These are phyloP conservation scores for Encarsia formosa DNA, from an alignment of 2,888 invertebrate species.

Conservation along the genomic window DNA sequence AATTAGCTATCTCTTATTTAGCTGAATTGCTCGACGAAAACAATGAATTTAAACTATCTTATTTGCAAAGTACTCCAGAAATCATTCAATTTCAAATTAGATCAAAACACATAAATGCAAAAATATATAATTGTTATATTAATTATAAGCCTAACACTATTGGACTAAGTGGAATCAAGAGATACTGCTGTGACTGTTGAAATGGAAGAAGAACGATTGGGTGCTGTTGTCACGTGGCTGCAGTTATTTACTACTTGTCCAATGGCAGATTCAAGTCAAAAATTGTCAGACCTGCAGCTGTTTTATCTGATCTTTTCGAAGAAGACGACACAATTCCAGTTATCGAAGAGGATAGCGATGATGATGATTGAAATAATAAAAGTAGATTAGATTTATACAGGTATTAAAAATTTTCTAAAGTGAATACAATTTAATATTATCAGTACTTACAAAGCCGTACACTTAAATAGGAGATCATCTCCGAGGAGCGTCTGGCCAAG, in stretches of 20 bases:
- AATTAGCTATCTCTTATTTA: conserved; percentile 30
- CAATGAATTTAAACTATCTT: conserved; percentile 23
- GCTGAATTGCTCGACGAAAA: conserved; percentile 29
- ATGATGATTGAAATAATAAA: too few species aligned
- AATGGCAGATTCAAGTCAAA: not conserved
- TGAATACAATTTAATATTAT: too few species aligned
- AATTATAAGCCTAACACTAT: conserved; percentile 19
- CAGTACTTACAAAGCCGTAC: too few species aligned
- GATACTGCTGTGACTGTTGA: not conserved
- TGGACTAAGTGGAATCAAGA: conserved; percentile 1
- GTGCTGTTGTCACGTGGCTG: conserved; percentile 9
- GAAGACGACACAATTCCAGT: not conserved
- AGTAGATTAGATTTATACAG: too few species aligned
- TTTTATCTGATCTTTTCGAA: too few species aligned
- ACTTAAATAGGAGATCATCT: conserved; percentile 99
- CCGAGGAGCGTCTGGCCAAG: conserved; percentile 93
- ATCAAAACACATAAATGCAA: conserved; percentile 24
- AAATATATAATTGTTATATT: conserved; percentile 26
- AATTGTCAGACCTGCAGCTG: not conserved
- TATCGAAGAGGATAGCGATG: conserved; percentile 1
- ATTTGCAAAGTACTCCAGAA: conserved; percentile 20
- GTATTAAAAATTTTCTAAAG: too few species aligned
- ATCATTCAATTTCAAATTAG: conserved; percentile 25
- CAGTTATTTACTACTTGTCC: conserved; percentile 4
- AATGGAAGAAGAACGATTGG: conserved; percentile 18